Evolutionary conservation across 2,797 vertebrate genomes (phyloP).

Genomic region (Pachyuromys duprasi): DNA sequence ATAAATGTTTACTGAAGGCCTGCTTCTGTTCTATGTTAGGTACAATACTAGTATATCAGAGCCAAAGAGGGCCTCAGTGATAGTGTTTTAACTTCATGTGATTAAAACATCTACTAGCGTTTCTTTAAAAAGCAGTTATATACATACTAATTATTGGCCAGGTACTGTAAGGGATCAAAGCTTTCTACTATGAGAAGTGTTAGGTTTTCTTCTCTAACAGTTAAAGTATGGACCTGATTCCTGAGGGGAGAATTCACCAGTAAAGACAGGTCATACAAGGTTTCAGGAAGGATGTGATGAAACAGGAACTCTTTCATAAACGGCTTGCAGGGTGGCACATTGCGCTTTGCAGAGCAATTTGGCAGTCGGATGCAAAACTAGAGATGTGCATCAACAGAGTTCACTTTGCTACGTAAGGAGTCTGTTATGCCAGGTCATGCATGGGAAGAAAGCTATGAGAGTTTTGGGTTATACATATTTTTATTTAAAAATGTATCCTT

Average conservation of each 20-base stretch:
- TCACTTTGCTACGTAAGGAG: background rate
- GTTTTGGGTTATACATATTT: background rate
- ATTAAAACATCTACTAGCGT: conserved; percentile 20
- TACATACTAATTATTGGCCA: background rate
- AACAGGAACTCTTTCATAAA: conserved; percentile 50
- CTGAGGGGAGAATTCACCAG: background rate
- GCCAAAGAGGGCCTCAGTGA: background rate
- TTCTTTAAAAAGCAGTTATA: conserved; percentile 26
- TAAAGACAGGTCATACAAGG: background rate
- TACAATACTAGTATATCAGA: background rate
- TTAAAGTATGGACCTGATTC: conserved; percentile 22
- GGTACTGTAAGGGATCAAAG: background rate
- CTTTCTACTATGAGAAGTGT: background rate
- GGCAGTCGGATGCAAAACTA: background rate
- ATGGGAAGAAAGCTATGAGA: background rate
- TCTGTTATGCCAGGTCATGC: background rate
- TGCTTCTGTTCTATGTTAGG: background rate
- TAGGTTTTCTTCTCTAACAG: background rate
- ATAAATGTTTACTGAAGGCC: conserved; percentile 16
- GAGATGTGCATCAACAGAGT: background rate
- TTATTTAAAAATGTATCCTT: background rate
- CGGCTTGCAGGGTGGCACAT: background rate
- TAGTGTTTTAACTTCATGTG: background rate
- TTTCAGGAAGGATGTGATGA: conserved; percentile 43
- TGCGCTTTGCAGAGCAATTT: conserved; percentile 27